phyloP scores from a whole-genome alignment of 1,140 invertebrate species.

The Tetramorium simillimum region DNA sequence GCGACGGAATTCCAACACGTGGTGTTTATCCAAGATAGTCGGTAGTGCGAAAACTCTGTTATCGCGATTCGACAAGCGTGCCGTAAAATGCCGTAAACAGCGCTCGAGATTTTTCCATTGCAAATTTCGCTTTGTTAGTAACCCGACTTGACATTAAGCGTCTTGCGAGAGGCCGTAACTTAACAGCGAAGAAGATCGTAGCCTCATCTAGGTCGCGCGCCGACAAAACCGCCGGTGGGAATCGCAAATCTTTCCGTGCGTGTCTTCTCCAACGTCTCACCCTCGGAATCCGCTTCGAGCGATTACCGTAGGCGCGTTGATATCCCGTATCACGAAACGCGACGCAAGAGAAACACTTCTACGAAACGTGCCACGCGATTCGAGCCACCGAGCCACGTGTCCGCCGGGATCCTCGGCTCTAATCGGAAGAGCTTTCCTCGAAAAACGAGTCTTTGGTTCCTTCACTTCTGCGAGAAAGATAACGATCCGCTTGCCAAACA shows the following conservation, averaged over 20 bases:
- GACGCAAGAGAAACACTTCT: background rate
- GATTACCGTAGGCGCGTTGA: background rate
- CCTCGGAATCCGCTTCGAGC: background rate
- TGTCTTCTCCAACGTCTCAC: background rate
- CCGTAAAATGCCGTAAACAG: constrained; percentile 5
- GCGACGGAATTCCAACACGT: background rate
- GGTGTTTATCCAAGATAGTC: background rate
- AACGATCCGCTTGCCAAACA: background rate
- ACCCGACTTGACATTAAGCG: constrained; percentile 74
- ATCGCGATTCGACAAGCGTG: constrained; percentile 2
- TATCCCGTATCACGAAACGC: background rate
- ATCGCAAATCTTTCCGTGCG: constrained; percentile 9
- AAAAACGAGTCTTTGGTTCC: constrained; percentile 18
- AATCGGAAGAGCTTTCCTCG: background rate
- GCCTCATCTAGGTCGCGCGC: background rate
- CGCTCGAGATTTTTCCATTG: constrained; percentile 71
- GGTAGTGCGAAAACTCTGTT: background rate
- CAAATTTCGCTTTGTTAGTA: constrained; percentile 77
- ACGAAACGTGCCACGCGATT: background rate
- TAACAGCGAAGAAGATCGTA: background rate
- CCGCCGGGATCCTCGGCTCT: background rate
- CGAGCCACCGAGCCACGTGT: background rate
- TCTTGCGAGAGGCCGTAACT: background rate
- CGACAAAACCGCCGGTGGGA: background rate
- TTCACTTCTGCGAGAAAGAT: background rate